Evolutionary conservation across 2,888 invertebrate genomes (phyloP), one percentile per base, ranked within the genome.

Genomic region (Physocephala rufipes): DNA sequence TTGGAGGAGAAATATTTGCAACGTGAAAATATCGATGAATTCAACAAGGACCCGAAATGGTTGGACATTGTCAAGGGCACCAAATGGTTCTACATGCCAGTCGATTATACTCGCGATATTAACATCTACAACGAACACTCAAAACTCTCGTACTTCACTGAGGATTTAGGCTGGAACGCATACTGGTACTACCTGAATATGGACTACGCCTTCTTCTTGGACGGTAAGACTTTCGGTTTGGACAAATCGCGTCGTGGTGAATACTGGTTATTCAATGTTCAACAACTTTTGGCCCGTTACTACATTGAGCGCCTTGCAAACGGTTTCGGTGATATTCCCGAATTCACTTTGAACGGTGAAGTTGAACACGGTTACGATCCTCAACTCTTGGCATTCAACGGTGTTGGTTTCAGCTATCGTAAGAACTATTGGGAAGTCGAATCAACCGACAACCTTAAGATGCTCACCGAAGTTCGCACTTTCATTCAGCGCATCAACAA

Each of bases 221-320:
- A 87, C 63, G 88, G 88, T 68, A 85, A 88, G 28, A 86, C 88
- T 67, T 87, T 87, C 71, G 86, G 85, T 16, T 71, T 87, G 62
- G 76, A 86, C 21, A 89, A 89, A 78, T 88, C 90, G 74, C 88
- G 89, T 79, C 89, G 90, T 74, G 92, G 92, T 73, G 90, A 91
- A 84, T 82, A 88, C 49, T 92, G 89, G 87, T 89, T 90, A 82
- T 90, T 88, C 86, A 87, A 88, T 81, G 90, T 91, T 81, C 90
- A 91, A 79, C 91, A 92, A 82, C 79, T 92, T 16, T 80, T 91
- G 78, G 89, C 91, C 73, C 90, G 92, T 79, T 93, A 91, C 87
- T 90, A 90, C 79, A 83, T 92, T 80, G 92, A 93, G 80, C 90
- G 92, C 84, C 85, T 91, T 70, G 88, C 90, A 45, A 90, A 91